Evolutionary conservation across 2,888 invertebrate genomes (phyloP).

Genomic region (Caradrina clavipalpis): DNA sequence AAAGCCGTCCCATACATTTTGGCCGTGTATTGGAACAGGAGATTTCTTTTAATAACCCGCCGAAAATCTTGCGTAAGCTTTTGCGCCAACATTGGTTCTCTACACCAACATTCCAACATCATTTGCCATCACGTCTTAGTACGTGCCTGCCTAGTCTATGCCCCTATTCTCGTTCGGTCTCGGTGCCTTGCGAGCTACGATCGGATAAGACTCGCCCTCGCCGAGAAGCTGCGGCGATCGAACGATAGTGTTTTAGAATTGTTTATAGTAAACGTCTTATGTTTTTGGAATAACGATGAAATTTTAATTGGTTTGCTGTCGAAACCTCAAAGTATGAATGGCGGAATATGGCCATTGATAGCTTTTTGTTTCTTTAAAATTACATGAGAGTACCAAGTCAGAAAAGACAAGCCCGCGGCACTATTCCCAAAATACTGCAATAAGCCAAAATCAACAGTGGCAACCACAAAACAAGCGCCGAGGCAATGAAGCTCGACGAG

Average conservation of each 20-base stretch:
- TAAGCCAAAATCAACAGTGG: no score
- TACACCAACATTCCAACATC: conserved; percentile 35
- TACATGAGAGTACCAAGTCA: no score
- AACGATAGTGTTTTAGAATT: conserved; percentile 56
- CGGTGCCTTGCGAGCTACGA: conserved; percentile 55
- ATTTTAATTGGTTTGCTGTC: conserved; percentile 62
- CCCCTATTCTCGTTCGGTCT: conserved; percentile 55
- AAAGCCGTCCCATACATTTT: no score
- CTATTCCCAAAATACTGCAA: no score
- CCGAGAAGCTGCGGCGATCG: conserved; percentile 53
- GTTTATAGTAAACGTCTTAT: conserved; percentile 56
- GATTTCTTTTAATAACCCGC: no score
- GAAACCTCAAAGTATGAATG: conserved; percentile 37
- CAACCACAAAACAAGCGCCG: no score
- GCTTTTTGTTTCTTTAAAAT: not conserved
- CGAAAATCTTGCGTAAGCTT: not conserved
- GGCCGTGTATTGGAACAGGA: no score
- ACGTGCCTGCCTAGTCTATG: conserved; percentile 47
- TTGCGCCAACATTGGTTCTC: conserved; percentile 18
- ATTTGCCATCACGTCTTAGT: conserved; percentile 44
- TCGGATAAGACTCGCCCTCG: conserved; percentile 59
- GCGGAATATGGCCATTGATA: conserved; percentile 12
- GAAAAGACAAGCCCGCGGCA: no score
- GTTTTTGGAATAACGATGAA: conserved; percentile 56
- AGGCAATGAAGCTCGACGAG: no score